These are phyloP conservation scores for Galerucella pusilla DNA, from an alignment of 2,888 invertebrate species.

Conservation along the genomic window DNA sequence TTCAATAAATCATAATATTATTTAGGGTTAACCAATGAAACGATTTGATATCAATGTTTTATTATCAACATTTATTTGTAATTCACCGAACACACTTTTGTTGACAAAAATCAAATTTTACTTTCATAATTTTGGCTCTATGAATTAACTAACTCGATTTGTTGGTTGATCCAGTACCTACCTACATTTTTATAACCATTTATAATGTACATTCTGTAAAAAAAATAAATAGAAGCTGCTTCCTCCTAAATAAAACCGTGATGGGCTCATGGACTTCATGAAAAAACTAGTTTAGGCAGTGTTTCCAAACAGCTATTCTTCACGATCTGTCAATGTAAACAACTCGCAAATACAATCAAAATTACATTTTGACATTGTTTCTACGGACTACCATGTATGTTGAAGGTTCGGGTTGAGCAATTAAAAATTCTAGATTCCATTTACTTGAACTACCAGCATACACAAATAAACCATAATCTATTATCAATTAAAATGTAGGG, in stretches of 20 bases:
- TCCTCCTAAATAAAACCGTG: background rate
- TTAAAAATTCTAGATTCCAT: background rate
- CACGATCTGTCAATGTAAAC: constrained; percentile 29
- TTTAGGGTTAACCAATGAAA: background rate
- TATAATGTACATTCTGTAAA: background rate
- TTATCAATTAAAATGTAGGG: background rate
- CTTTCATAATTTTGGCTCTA: background rate
- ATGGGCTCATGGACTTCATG: constrained; percentile 40
- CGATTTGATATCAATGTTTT: background rate
- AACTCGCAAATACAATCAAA: constrained; percentile 28
- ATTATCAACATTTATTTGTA: background rate
- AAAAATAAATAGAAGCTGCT: background rate
- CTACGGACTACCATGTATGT: constrained; percentile 20
- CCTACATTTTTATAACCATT: background rate
- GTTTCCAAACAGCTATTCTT: constrained; percentile 46
- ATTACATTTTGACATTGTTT: constrained; percentile 29
- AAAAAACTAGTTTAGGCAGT: constrained; percentile 47
- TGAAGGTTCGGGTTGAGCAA: background rate
- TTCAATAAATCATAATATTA: background rate
- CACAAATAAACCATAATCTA: background rate
- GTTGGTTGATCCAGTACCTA: background rate
- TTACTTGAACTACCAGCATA: background rate
- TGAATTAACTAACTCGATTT: background rate
- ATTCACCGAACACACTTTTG: too few relatives aligned
- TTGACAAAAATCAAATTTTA: too few relatives aligned